Percentiles rank a stretch among this genome's conserved stretches.
Conservation (phyloP, 2,888 invertebrate species). For the Amphipoea lucens region DNA sequence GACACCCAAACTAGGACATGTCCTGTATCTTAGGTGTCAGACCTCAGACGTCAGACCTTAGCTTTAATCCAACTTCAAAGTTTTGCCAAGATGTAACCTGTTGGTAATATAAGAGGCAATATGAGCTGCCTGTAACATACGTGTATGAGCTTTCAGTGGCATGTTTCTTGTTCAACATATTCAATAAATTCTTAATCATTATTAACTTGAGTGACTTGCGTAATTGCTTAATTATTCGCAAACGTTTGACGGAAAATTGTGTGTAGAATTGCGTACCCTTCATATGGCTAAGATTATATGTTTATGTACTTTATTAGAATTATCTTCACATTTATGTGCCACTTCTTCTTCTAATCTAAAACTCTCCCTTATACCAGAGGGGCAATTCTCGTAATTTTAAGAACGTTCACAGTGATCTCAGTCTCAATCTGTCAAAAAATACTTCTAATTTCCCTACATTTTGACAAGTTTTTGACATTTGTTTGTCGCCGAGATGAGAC, state of each 20-base stretch:
- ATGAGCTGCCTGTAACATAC: conserved; percentile 13
- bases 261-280: conserved; percentile 4
- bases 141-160: conserved; percentile 6
- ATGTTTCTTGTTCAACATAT: conserved; percentile 38
- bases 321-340: neutral
- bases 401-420: too few species aligned
- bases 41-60: too few species aligned
- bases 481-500: too few species aligned
- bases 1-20: too few species aligned
- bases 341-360: neutral
- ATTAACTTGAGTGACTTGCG: conserved; percentile 12
- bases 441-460: too few species aligned
- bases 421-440: too few species aligned
- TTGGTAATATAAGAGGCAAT: conserved; percentile 17
- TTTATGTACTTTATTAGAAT: neutral
- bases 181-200: conserved; percentile 33
- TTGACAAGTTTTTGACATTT: too few species aligned
- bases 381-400: too few species aligned
- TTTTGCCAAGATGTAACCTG: conserved; percentile 22
- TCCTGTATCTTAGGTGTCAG: too few species aligned
- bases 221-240: conserved; percentile 33
- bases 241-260: conserved; percentile 20
- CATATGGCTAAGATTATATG: neutral
- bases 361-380: too few species aligned
- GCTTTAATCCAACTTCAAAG: conserved; percentile 20